Evolutionary conservation across 2,113 vertebrate genomes (phyloP), one percentile per base, ranked within the genome.

Genomic region (Zosterops borbonicus): DNA sequence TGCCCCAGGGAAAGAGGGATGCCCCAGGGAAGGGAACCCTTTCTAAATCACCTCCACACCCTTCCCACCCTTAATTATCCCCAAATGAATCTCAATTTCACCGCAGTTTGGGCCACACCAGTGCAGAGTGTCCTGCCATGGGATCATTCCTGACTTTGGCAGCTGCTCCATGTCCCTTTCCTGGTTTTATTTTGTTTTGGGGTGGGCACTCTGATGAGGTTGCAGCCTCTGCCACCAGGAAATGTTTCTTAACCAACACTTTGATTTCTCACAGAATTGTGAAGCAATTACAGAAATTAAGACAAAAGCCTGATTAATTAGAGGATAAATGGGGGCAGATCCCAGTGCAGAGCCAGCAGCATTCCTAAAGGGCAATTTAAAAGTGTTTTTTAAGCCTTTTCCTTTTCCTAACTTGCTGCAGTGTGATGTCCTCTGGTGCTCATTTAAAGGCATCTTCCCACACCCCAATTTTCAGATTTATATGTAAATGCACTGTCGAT

Each of bases 401-500:
- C 52, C 21, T 35, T 37, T 37, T 24, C 55, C 53, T 25, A 6
- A 50, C 65, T 63, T 29, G 20, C 83, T 62, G 83, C 87, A 56
- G 47, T 21, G 33, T 33, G 24, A 7, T 59, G 52, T 92, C 33
- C 74, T 91, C 75, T 62, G 62, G 42, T 46, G 14, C 94, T 76
- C n/a, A 5, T 93, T 94, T 87, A 79, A 73, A 89, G 37, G 11
- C 3, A 41, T 75, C 88, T 90, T 94, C 71, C 83, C 52, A n/a
- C 70, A 33, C 47, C 37, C 76, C 42, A 59, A 74, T 28, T 71
- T 92, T 75, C 78, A 83, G 94, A 93, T 95, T 96, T 97, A 68
- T 95, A 96, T 96, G 95, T 95, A 96, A 97, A 97, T 94, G 76
- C 33, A 29, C 39, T 71, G 46, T n/a, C 27, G 92, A 96, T 95